phyloP scores from a whole-genome alignment of 2,113 vertebrate genomes.

The Oryzias celebensis region DNA sequence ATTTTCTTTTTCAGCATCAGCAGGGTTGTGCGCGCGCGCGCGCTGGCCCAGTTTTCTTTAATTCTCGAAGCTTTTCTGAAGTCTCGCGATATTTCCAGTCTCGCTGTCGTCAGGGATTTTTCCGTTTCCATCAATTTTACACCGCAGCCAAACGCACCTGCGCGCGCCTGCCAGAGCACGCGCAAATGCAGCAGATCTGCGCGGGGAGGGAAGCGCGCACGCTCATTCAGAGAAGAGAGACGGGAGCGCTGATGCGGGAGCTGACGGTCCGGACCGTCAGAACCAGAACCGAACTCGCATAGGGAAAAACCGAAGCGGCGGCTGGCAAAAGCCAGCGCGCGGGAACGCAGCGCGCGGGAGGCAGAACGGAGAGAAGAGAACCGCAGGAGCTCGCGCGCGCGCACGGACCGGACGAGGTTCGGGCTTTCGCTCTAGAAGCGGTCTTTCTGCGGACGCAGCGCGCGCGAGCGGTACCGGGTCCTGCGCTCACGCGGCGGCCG shows the following conservation, averaged over 20 bases:
- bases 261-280: constrained; percentile 10
- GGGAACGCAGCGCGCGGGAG: constrained; percentile 36
- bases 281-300: constrained; percentile 35
- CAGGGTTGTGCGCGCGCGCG: too few relatives aligned
- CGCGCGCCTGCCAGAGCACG: constrained; percentile 40
- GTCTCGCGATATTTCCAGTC: constrained; percentile 14
- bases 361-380: not conserved
- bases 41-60: too few relatives aligned
- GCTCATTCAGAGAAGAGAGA: constrained; percentile 39
- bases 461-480: not conserved
- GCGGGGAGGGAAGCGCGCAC: constrained; percentile 23
- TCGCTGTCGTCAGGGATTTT: constrained; percentile 38
- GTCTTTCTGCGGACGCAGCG: not conserved
- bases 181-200: constrained; percentile 61
- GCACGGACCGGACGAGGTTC: not conserved
- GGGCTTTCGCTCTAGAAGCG: not conserved
- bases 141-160: constrained; percentile 23
- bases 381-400: not conserved
- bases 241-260: constrained; percentile 9
- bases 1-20: too few relatives aligned
- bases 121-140: constrained; percentile 45
- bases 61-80: not conserved
- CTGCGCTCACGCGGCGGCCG: constrained; percentile 5
- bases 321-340: constrained; percentile 23
- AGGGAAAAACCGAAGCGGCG: not conserved